Percentiles rank a stretch among this genome's conserved stretches.
Evolutionary conservation across 2,113 vertebrate genomes (phyloP).

Genomic region (Cettia cetti): DNA sequence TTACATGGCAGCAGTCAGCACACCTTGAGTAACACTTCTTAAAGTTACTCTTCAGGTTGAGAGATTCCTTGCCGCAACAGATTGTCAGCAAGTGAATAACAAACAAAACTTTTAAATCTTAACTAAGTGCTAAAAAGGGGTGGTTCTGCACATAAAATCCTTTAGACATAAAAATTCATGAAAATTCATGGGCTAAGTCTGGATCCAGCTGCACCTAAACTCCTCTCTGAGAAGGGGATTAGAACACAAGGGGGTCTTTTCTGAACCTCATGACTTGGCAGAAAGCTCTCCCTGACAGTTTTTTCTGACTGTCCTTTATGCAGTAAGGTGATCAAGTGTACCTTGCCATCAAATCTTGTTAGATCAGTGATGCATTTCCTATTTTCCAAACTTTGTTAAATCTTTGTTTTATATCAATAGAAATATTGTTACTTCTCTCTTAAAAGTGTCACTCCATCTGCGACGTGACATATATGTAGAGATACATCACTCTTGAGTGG

Average conservation of each 20-base stretch:
- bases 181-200: background rate
- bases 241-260: background rate
- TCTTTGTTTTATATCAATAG: background rate
- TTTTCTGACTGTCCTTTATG: background rate
- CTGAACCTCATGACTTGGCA: background rate
- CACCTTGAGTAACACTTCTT: background rate
- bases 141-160: background rate
- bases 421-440: background rate
- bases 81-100: background rate
- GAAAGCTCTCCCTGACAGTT: background rate
- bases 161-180: background rate
- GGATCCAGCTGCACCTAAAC: background rate
- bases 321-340: background rate
- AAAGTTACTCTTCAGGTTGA: background rate
- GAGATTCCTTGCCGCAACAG: background rate
- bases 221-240: background rate
- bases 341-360: background rate
- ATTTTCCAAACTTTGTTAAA: background rate
- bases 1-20: background rate
- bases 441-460: background rate
- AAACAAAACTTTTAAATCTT: background rate
- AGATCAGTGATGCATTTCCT: background rate
- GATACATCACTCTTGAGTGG: background rate
- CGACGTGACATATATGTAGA: accelerated
- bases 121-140: background rate